Evolutionary conservation across 2,113 vertebrate species (phyloP), one percentile per base, ranked within the genome.

Genomic region (Ammodytes dubius): DNA sequence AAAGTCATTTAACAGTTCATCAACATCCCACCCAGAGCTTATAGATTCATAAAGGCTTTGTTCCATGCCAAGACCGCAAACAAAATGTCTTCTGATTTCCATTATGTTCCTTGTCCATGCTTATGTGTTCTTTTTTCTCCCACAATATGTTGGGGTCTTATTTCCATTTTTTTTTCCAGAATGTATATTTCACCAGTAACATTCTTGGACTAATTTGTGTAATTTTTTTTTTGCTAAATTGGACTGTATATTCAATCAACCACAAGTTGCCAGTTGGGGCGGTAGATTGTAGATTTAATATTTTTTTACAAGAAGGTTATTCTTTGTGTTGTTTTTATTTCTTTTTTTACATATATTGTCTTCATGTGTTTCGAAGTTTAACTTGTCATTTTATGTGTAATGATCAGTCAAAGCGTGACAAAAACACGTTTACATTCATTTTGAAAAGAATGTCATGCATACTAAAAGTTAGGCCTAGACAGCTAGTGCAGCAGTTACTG

Each of bases 1-100:
- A 35, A 27, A 39, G 61, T 79, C 82, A 89, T 81, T 83, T 60
- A 75, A 74, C 53, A 53, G 54, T 79, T 81, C 49, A 7, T 45
- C 74, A 82, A 86, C 72, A 86, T 81, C 85, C 83, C 46, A 87
- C 77, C 64, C 52, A 83, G 54, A 73, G 47, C 63, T 65, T 49
- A 35, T n/a, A 1, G 46, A 79, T 67, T 73, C 37, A 47, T 63
- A 19, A 57, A 47, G 19, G 15, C 13, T 58, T 46, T 56, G 14
- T 17, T 46, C 39, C 9, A 42, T 72, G 10, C 17, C 15, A 85
- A 73, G 5, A 53, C 8, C 19, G 11, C 1, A 8, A 27, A 27
- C 27, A 49, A 70, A 40, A 17, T 53, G 9, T 56, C 47, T 42
- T 14, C 2, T 5, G 11, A 56, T 40, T 61, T 56, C 3, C 47